Percentiles rank a stretch among this genome's conserved stretches.
Conservation (phyloP, 2,888 invertebrate species). For the Agonopterix subpropinquella region DNA sequence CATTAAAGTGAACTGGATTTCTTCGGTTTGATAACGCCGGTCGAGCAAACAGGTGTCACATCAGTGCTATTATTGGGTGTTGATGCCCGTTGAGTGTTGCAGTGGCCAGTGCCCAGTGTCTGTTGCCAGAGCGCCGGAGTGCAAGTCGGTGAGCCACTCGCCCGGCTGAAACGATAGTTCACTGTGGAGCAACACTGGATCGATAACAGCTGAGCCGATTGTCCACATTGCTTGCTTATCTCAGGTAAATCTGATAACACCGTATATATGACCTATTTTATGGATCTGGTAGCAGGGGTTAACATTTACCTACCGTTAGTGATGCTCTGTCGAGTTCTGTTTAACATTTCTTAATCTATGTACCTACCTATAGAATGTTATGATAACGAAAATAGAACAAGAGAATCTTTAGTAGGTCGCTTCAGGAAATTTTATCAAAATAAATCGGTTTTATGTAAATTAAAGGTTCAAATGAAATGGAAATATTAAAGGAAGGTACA, state of each 20-base stretch:
- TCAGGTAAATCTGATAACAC: conserved; percentile 43
- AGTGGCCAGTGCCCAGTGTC: conserved; percentile 43
- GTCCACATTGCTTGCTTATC: conserved; percentile 34
- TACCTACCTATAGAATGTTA: not conserved
- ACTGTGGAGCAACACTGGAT: conserved; percentile 40
- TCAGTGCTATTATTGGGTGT: conserved; percentile 53
- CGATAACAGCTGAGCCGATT: conserved; percentile 62
- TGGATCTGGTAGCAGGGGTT: not conserved
- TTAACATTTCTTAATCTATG: no score
- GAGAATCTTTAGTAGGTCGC: conserved; percentile 5
- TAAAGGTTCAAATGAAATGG: no score
- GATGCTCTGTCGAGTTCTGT: no score
- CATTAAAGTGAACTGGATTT: not conserved
- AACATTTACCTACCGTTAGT: no score
- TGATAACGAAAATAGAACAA: conserved; percentile 2
- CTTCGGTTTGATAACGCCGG: not conserved
- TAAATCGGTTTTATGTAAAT: not conserved
- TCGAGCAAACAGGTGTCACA: conserved; percentile 50
- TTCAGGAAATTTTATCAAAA: not conserved
- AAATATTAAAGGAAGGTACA: no score
- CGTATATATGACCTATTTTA: conserved; percentile 31
- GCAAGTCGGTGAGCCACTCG: conserved; percentile 32
- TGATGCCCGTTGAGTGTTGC: conserved; percentile 35
- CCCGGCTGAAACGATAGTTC: conserved; percentile 23
- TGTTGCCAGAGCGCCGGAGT: conserved; percentile 36